Base-by-base conservation (phyloP, 2,888 invertebrate species). In the Stenotaenia linearis region DNA sequence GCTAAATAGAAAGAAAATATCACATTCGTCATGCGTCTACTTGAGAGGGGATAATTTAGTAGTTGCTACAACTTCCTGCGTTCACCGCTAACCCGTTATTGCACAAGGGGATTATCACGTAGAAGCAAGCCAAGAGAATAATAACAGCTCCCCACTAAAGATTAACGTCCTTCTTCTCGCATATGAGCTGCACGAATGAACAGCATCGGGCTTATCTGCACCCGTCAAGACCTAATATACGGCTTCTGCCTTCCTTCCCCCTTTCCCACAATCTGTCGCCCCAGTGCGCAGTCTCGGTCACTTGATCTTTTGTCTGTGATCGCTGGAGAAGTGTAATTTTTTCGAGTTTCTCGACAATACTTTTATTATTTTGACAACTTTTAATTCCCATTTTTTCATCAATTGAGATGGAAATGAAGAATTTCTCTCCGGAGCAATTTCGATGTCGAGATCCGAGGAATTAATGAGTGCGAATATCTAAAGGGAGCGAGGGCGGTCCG, bases 131-230 rank as follows among this genome's bases (percentile, higher is more conserved):
- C 9, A 23, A 56, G 21, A 56, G 56, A 56, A 56, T 56, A 56
- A 56, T 56, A 56, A 56, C 56, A 56, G 56, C 18, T n/a, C 56
- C 15, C 56, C 56, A 56, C 23, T 56, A 56, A 56, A 56, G 56
- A 56, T 56, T 56, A 56, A 56, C 56, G 56, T 56, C 56, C 56
- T 56, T 56, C 56, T 56, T 56, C 56, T 56, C 56, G 56, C 56
- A 56, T 56, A 56, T 56, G 56, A 56, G 56, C 56, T 21, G 56
- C 56, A 56, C 56, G 56, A 56, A 56, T 21, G 56, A 56, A 56
- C 56, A n/a, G 56, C 56, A 56, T 56, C 56, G 56, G 40, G 56
- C 56, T 56, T 56, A 56, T 56, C 56, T 56, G 56, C 56, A 23
- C 56, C 18, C 56, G 45, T 45, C 45, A 45, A 45, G 45, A 45